Conservation (phyloP, 2,113 vertebrate genomes). For the Oreochromis spilurus region DNA sequence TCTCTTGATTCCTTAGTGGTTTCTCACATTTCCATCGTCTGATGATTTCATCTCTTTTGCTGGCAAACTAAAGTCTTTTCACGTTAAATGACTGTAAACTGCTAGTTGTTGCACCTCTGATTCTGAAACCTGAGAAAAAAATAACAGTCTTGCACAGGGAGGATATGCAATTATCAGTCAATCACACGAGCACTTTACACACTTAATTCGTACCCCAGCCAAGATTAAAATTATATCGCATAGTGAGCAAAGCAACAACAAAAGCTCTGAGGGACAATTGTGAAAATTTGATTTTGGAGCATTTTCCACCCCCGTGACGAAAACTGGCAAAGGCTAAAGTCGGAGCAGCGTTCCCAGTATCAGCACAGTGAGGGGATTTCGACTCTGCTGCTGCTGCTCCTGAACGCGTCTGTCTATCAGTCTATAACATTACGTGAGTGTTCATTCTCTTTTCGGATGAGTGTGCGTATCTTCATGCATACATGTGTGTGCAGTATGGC, state of each 20-base stretch:
- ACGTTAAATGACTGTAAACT: neutral
- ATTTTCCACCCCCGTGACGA: neutral
- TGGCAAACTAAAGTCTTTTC: neutral
- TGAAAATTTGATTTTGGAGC: neutral
- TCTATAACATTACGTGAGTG: conserved; percentile 15
- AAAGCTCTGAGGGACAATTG: neutral
- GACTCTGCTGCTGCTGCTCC: neutral
- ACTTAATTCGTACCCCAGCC: neutral
- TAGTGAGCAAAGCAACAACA: neutral
- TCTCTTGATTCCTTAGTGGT: neutral
- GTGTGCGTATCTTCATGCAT: neutral
- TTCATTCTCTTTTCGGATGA: conserved; percentile 32
- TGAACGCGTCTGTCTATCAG: conserved; percentile 23
- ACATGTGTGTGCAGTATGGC: neutral
- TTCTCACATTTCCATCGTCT: neutral
- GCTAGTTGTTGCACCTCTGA: neutral
- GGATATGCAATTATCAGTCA: conserved; percentile 6
- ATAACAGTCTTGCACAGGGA: neutral
- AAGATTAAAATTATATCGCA: conserved; percentile 1
- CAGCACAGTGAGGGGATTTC: conserved; percentile 1
- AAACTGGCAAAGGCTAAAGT: neutral
- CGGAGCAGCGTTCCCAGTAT: neutral
- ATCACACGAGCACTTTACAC: neutral
- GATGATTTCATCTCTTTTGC: neutral
- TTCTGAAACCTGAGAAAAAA: neutral